Base-by-base conservation (phyloP, 2,113 vertebrate species). In the Perca schrenkii region DNA sequence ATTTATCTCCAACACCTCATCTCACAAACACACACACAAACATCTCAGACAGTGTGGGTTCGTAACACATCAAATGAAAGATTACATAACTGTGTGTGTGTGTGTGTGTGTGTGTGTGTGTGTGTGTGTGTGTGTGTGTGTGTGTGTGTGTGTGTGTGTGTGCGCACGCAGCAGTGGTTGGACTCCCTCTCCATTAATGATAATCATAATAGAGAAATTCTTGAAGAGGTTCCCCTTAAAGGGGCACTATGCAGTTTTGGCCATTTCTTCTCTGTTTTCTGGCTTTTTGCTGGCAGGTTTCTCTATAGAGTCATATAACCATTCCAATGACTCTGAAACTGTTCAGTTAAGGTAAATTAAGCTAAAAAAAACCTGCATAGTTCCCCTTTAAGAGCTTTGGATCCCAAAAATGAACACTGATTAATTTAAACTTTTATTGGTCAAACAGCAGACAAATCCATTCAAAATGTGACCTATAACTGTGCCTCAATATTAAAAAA, bases 41-140 rank as follows among this genome's bases (percentile, higher is more conserved):
- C 34, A 6, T 43, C 13, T 54, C 64, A 46, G 36, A 4, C 22
- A 6, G 46, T 11, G 58, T 56, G 31, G 21, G 40, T 22, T 70
- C 3, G 1, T 49, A 79, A 60, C 75, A 72, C 76, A 36, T 50
- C 70, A 62, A 75, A 52, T 74, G 77, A 66, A 53, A 49, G 46
- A 68, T 91, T 79, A 82, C 28, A 54, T 80, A 88, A 90, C 43
- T 5, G 10, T 28, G 49, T 25, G 68, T 49, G 64, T 3, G 47
- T 56, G 53, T 53, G 71, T 62, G 52, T 28, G 54, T 50, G 66
- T 2, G 43, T 17, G 57, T 36, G 71, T 67, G 74, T 28, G n/a
- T 47, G 52, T 57, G 62, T 25, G 40, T 47, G 67, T 63, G 78
- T 64, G 77, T 22, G 36, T 74, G 52, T 65, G 67, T 71, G 58